These are phyloP conservation scores for Theodoxus fluviatilis DNA, from an alignment of 2,888 invertebrate genomes.

Conservation along the genomic window DNA sequence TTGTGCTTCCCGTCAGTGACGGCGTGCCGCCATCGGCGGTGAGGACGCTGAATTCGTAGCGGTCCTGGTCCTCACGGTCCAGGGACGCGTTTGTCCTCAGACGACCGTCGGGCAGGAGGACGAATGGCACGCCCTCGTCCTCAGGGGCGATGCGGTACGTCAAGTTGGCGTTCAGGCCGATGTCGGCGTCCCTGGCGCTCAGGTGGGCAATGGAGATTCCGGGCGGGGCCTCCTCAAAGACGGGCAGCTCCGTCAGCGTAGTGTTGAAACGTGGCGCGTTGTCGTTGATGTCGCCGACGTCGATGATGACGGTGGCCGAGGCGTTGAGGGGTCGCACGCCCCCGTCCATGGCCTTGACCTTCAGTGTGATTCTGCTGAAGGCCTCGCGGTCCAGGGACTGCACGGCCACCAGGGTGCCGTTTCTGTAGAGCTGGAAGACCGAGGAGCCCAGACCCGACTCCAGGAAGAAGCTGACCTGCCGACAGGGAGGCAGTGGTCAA, in stretches of 20 bases:
- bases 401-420: constrained; percentile 40
- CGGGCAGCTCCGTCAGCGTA: constrained; percentile 76
- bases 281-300: constrained; percentile 70
- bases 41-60: constrained; percentile 42
- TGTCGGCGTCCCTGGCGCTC: constrained; percentile 52
- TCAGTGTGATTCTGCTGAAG: constrained; percentile 80
- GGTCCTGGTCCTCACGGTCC: constrained; percentile 44
- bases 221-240: constrained; percentile 65
- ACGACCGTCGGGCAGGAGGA: constrained; percentile 41
- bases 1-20: constrained; percentile 39
- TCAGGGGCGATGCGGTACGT: constrained; percentile 33
- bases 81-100: constrained; percentile 41
- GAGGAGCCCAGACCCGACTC: too few relatives aligned
- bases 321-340: constrained; percentile 36
- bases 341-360: constrained; percentile 72
- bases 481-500: too few relatives aligned
- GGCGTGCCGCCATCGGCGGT: constrained; percentile 43
- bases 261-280: constrained; percentile 90
- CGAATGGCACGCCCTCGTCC: constrained; percentile 38
- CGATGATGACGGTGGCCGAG: constrained; percentile 52
- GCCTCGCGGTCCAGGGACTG: constrained; percentile 84
- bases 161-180: constrained; percentile 45
- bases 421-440: too few relatives aligned
- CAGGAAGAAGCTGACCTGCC: too few relatives aligned
- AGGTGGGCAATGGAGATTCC: constrained; percentile 55